Evolutionary conservation across 2,113 vertebrate genomes (phyloP).

Genomic region (Hipposideros armiger): DNA sequence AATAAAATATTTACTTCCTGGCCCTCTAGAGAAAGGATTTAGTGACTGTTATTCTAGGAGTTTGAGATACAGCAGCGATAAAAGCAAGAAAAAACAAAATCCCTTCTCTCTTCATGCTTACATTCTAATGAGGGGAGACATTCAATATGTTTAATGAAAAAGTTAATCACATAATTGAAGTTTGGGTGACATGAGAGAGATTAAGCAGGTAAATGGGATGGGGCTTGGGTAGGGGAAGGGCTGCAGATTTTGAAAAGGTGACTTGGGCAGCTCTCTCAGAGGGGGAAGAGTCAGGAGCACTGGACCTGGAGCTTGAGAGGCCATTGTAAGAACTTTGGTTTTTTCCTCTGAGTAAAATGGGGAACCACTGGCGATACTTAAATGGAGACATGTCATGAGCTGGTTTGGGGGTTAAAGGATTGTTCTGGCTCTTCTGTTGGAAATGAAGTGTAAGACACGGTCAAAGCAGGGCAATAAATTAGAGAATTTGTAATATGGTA

Average conservation of each 20-base stretch:
- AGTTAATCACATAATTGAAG: not conserved
- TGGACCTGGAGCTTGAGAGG: not conserved
- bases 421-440: not conserved
- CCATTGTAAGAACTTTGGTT: not conserved
- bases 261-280: not conserved
- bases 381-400: not conserved
- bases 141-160: not conserved
- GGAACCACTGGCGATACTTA: not conserved
- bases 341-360: not conserved
- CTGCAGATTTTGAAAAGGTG: not conserved
- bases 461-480: not conserved
- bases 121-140: not conserved
- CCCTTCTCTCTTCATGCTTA: not conserved
- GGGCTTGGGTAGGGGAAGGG: rapidly evolving
- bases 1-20: not conserved
- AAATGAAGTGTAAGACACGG: not conserved
- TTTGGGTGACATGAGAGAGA: not conserved
- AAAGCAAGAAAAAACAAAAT: not conserved
- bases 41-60: not conserved
- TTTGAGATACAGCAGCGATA: not conserved
- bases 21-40: not conserved
- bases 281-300: not conserved
- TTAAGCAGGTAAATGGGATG: not conserved
- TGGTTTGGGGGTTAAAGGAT: not conserved
- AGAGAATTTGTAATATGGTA: not conserved